Base-by-base conservation (phyloP, 1,140 invertebrate species). In the Xylocopa sonorina region DNA sequence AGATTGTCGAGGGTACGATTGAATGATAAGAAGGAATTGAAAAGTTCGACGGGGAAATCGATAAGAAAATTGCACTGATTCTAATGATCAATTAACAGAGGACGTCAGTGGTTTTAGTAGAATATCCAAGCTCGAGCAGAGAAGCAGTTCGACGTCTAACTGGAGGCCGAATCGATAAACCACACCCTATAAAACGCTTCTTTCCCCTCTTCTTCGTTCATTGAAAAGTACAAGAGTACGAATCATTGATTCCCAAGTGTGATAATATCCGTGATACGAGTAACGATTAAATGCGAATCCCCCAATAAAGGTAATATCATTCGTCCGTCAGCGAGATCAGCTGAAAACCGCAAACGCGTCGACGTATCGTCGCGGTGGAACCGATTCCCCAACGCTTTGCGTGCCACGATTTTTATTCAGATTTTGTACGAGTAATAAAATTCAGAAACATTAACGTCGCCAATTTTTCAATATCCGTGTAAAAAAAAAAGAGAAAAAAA, bases 251-350 rank as follows among this genome's bases (percentile, higher is more conserved):
- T 81, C 81, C 48, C 21, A 66, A 18, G 67, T 81, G 80, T 89
- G 89, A 90, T 88, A 87, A 62, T 34, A 58, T 58, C 21, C 7
- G 18, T 34, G 34, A 58, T 38, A 12, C 82, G 87, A 88, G 89
- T 91, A 91, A 89, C 90, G 87, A 83, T 90, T 89, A 91, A 83
- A 90, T 90, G 90, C 88, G 85, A 88, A 83, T 73, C 80, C 85
- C 89, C 87, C 86, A 90, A 90, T 90, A 89, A 90, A 91, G 89
- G 87, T 88, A 91, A 90, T 89, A 90, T 90, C 85, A 87, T 88
- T 86, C 80, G 84, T 84, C 46, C 75, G 76, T 84, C 85, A 83
- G 83, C 89, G 85, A 89, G 81, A 88, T 89, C 80, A 86, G 81
- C 81, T 88, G 87, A 87, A 89, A 91, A 83, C 85, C 86, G 80